Base-by-base conservation (phyloP, 2,797 vertebrate species). In the Gymnothorax javanicus region DNA sequence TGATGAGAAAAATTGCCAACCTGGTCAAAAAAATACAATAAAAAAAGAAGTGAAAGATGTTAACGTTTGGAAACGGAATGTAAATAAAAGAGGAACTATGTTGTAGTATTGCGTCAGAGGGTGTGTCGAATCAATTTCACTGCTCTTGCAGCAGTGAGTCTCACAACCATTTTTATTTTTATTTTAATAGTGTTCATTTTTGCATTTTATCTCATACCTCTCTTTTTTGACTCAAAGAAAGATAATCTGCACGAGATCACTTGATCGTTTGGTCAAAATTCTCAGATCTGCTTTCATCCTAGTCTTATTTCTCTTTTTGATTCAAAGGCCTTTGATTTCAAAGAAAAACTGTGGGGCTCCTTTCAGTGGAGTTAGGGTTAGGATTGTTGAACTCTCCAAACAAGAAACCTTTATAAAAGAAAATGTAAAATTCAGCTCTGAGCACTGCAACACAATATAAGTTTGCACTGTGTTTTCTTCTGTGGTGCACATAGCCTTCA, bases 1-100 rank as follows among this genome's bases (percentile, higher is more conserved):
- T 97, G 95, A 95, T 95, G 95, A 96, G 95, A 95, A 94, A 94
- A 95, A 93, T 94, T 95, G 95, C 94, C 95, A 94, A 96, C 93
- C 94, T 95, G 95, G 95, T 95, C 93, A 96, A 95, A 94, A 95
- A 95, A 96, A 15, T 43, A 43, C 33, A 43, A 75, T 33, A 33
- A 96, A 95, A 94, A 95, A 95, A 96, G 94, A 95, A 96, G 94
- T 93, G 93, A 95, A 94, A 96, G 95, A 96, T 97, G 96, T 97
- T 96, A 96, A 95, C 95, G 95, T 96, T 97, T 96, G 95, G 96
- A 96, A 91, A 96, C 95, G 94, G 94, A 96, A 96, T 96, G 96
- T 97, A 97, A 97, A 97, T 97, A 97, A 97, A 97, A 96, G 96
- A 97, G 96, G 94, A 96, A 96, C 96, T 97, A 96, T 97, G 96